These are phyloP conservation scores for Anoplophora glabripennis DNA, from an alignment of 1,140 invertebrate species.

Conservation along the genomic window DNA sequence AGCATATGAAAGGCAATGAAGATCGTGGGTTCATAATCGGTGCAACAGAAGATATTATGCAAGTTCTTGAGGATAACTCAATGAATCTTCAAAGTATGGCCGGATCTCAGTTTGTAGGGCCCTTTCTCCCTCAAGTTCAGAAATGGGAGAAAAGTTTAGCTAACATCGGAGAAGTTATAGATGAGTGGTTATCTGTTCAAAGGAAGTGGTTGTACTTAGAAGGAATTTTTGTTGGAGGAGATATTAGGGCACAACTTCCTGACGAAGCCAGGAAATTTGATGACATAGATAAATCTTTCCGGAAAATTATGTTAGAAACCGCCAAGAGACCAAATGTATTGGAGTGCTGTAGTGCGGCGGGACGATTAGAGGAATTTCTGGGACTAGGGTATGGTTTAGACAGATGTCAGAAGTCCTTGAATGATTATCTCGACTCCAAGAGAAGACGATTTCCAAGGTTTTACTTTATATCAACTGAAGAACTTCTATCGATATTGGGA, in stretches of 20 bases:
- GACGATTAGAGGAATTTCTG: conserved; percentile 72
- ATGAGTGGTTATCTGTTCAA: conserved; percentile 81
- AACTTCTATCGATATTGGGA: conserved; percentile 84
- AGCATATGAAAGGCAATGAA: conserved; percentile 60
- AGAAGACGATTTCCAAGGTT: conserved; percentile 83
- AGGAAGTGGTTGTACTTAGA: conserved; percentile 88
- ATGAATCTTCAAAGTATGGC: conserved; percentile 90
- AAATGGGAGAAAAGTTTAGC: conserved; percentile 81
- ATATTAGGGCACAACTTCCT: conserved; percentile 79
- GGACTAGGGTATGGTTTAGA: conserved; percentile 72
- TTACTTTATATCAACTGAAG: conserved; percentile 91
- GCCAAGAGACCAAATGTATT: conserved; percentile 74
- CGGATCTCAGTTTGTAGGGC: conserved; percentile 84
- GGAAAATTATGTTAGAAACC: conserved; percentile 81
- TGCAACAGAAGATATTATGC: conserved; percentile 74
- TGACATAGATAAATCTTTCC: conserved; percentile 77
- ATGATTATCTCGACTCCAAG: conserved; percentile 85
- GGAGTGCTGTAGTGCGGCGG: conserved; percentile 68
- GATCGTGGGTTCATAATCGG: conserved; percentile 71
- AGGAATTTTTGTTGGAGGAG: conserved; percentile 84
- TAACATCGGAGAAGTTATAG: conserved; percentile 78
- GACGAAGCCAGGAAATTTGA: conserved; percentile 88
- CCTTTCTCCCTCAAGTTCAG: conserved; percentile 76
- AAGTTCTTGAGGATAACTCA: conserved; percentile 80
- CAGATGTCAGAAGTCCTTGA: conserved; percentile 86